Conservation (phyloP, 1,140 invertebrate species). For the Drosophila burlai region DNA sequence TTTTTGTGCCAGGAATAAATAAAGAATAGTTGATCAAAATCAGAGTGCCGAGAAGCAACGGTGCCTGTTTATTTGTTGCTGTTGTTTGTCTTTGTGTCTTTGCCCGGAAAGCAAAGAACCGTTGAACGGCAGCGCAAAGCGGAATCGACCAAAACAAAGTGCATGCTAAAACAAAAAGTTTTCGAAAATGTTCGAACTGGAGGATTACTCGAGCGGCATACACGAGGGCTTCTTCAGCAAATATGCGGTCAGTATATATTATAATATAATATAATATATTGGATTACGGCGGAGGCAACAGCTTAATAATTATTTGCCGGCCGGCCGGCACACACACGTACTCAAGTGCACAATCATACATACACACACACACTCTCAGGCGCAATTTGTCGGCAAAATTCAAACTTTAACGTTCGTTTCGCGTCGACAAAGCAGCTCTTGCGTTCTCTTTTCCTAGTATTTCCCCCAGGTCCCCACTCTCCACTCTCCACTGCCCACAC, state of each 20-base stretch:
- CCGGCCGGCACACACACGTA: conserved; percentile 48
- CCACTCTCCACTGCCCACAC: conserved; percentile 30
- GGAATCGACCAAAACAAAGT: conserved; percentile 74
- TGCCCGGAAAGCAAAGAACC: neutral
- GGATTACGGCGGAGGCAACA: conserved; percentile 25
- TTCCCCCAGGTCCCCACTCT: conserved; percentile 44
- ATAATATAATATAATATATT: neutral
- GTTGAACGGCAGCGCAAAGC: conserved; percentile 7
- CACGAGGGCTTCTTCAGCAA: conserved; percentile 84
- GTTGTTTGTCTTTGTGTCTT: neutral
- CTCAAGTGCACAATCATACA: conserved; percentile 6
- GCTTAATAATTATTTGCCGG: conserved; percentile 58
- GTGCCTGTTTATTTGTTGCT: neutral
- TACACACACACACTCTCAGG: conserved; percentile 10
- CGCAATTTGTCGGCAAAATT: conserved; percentile 55
- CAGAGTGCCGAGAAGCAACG: neutral
- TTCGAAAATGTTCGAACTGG: conserved; percentile 80
- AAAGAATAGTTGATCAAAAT: neutral
- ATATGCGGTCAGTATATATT: conserved; percentile 74
- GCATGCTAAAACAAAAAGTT: conserved; percentile 36
- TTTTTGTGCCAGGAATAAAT: neutral
- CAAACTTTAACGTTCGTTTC: conserved; percentile 74
- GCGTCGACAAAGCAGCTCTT: conserved; percentile 62
- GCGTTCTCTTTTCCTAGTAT: conserved; percentile 64
- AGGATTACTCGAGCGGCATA: conserved; percentile 81